Percentiles rank a stretch among this genome's conserved stretches.
phyloP scores from a whole-genome alignment of 1,140 invertebrate species.

The Drosophila nikananu region DNA sequence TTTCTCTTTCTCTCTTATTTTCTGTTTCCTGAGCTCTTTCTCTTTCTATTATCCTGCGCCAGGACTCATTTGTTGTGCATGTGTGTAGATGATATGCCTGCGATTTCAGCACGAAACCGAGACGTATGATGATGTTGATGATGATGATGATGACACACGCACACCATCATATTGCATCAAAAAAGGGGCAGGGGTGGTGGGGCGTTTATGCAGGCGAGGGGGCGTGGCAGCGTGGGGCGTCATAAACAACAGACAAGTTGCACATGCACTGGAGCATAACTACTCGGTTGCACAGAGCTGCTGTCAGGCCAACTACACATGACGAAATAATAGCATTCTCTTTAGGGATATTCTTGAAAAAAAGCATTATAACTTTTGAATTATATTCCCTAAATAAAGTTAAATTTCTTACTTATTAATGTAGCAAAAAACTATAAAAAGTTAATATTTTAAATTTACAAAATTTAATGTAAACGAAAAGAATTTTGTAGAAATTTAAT shows the following conservation, averaged over 20 bases:
- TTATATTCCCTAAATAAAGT: too few relatives aligned
- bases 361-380: not conserved
- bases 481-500: too few relatives aligned
- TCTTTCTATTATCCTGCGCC: conserved; percentile 8
- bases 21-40: not conserved
- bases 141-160: conserved; percentile 61
- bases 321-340: not conserved
- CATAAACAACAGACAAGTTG: conserved; percentile 83
- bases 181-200: not conserved
- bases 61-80: conserved; percentile 45
- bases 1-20: not conserved
- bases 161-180: conserved; percentile 27
- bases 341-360: not conserved
- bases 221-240: conserved; percentile 46
- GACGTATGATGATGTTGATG: conserved; percentile 82
- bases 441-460: too few relatives aligned
- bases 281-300: conserved; percentile 56
- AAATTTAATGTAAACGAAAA: too few relatives aligned
- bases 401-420: too few relatives aligned
- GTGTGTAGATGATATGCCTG: conserved; percentile 74
- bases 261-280: conserved; percentile 78
- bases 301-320: conserved; percentile 29
- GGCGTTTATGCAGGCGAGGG: not conserved
- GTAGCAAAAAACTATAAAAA: too few relatives aligned
- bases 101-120: conserved; percentile 75